These are phyloP conservation scores for Scolopax mira DNA, from an alignment of 2,113 vertebrate species.

Conservation along the genomic window DNA sequence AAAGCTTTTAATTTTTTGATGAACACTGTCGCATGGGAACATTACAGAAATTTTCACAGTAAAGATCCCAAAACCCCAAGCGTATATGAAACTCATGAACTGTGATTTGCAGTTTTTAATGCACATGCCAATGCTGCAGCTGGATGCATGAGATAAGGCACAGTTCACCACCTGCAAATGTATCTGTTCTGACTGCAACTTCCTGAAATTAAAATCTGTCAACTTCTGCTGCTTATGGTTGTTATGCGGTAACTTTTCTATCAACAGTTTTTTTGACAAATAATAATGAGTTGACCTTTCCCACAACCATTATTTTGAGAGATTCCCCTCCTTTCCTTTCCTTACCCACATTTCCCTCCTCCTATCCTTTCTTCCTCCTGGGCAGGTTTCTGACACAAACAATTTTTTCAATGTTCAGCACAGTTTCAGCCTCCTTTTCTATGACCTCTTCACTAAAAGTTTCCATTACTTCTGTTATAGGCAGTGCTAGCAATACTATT, in stretches of 20 bases:
- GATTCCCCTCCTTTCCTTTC: background rate
- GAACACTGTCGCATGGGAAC: background rate
- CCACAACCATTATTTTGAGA: background rate
- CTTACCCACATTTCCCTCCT: background rate
- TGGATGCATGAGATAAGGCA: background rate
- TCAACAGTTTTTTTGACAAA: background rate
- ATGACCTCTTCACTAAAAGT: background rate
- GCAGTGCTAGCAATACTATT: background rate
- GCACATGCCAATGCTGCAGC: background rate
- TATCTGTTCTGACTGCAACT: background rate
- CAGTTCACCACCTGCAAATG: background rate
- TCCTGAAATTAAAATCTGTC: slow-evolving; percentile 25
- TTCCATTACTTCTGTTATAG: background rate
- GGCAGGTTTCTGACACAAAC: background rate
- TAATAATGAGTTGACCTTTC: background rate
- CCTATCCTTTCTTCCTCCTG: background rate
- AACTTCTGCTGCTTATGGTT: background rate
- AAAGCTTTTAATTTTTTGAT: background rate
- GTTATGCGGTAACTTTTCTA: background rate
- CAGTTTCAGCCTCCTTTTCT: background rate
- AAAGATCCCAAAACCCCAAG: background rate
- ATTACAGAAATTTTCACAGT: background rate
- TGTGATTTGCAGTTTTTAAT: background rate
- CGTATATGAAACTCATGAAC: background rate
- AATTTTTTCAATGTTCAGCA: background rate